Percentiles rank a stretch among this genome's conserved stretches.
Conservation (phyloP, 2,888 invertebrate species). For the Aquatica leii region DNA sequence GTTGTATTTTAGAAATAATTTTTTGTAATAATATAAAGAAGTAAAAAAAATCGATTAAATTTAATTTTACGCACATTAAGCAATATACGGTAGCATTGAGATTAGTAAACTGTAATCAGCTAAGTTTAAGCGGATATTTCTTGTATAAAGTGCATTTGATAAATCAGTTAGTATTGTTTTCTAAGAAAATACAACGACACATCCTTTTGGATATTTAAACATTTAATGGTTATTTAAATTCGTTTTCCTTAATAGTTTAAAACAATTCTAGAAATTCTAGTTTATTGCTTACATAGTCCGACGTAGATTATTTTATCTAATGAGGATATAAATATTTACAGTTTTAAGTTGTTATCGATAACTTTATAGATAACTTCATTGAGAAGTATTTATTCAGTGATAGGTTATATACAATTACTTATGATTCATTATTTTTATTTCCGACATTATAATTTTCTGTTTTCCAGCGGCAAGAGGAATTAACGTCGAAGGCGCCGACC, state of each 20-base stretch:
- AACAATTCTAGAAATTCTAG: constrained; percentile 3
- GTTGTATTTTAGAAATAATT: too few relatives aligned
- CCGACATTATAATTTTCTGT: neutral
- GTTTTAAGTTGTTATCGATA: constrained; percentile 35
- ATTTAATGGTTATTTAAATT: too few relatives aligned
- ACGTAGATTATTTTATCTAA: constrained; percentile 34
- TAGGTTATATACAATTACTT: constrained; percentile 25
- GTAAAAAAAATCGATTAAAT: too few relatives aligned
- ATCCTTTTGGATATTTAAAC: too few relatives aligned
- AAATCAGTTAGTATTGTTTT: too few relatives aligned
- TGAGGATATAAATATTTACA: constrained; percentile 37
- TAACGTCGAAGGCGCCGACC: constrained; percentile 9
- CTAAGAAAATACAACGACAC: too few relatives aligned
- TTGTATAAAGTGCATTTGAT: too few relatives aligned
- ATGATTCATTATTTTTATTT: constrained; percentile 33
- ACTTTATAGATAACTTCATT: constrained; percentile 29
- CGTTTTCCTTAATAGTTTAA: neutral
- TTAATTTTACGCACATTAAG: too few relatives aligned
- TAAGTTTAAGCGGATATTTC: too few relatives aligned
- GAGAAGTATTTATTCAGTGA: constrained; percentile 28
- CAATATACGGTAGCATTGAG: too few relatives aligned
- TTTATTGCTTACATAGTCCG: constrained; percentile 4
- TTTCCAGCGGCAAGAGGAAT: neutral
- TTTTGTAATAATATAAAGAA: too few relatives aligned
- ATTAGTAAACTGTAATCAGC: too few relatives aligned